Percentiles rank a stretch among this genome's conserved stretches.
phyloP scores from a whole-genome alignment of 2,888 invertebrate species.

The Rugalucina vietnamica region DNA sequence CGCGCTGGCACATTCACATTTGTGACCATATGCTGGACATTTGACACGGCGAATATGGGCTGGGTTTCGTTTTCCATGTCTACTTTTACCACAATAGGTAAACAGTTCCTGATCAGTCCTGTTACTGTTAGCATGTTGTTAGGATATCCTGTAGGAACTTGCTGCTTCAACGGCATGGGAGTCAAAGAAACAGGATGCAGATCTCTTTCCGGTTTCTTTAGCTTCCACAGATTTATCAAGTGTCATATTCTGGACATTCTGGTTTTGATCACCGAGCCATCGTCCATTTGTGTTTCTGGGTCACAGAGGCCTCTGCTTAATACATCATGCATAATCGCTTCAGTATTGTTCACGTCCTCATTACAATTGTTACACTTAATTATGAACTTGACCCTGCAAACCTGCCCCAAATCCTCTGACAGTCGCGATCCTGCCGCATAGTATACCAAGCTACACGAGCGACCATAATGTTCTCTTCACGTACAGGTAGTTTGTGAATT shows the following conservation, averaged over 20 bases:
- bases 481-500: slow-evolving; percentile 45
- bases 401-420: background rate
- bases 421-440: slow-evolving; percentile 57
- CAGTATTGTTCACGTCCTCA: background rate
- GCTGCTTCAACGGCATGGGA: slow-evolving; percentile 3
- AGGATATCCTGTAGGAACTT: slow-evolving; percentile 24
- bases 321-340: slow-evolving; percentile 8
- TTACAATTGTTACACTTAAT: no score
- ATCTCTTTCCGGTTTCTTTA: slow-evolving; percentile 62
- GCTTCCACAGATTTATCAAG: slow-evolving; percentile 62
- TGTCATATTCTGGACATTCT: slow-evolving; percentile 54
- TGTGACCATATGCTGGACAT: slow-evolving; percentile 62
- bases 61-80: slow-evolving; percentile 59
- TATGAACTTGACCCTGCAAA: background rate
- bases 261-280: no score
- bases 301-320: no score
- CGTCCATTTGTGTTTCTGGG: no score
- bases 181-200: slow-evolving; percentile 44
- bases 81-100: slow-evolving; percentile 61
- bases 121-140: background rate
- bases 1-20: slow-evolving; percentile 45
- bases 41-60: slow-evolving; percentile 37
- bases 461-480: slow-evolving; percentile 36
- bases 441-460: slow-evolving; percentile 36
- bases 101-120: slow-evolving; percentile 38